Base-by-base conservation (phyloP, 2,888 invertebrate genomes). In the Drosophila putrida region DNA sequence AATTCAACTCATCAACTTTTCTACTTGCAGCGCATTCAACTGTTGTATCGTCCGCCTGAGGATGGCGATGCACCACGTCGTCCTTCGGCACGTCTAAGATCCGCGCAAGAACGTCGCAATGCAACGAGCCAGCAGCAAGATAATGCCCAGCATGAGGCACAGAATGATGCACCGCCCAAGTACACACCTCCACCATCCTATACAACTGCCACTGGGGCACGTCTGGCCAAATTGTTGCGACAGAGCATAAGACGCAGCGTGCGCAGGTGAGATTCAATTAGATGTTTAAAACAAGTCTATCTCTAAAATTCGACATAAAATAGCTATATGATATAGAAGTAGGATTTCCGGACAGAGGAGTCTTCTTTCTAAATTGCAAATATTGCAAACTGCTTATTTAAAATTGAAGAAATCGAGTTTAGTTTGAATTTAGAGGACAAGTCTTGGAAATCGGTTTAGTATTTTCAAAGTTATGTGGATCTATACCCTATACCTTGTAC, bases 101-200 rank as follows among this genome's bases (percentile, higher is more conserved):
- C 78, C 2, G 57, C 65, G 0, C 70, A 71, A 33, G 72, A 67
- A 4, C 80, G 84, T 4, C 80, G 82, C 33, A 84, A 84, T 62
- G 71, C 71, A 1, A 10, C 67, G 2, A 57, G 55, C 0, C 69
- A 69, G 39, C 66, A 74, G 38, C 77, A 77, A 25, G 80, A 84
- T 2, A 53, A 50, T 13, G 53, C 31, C 0, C 79, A 77, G 11
- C 69, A 68, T 10, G 76, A 88, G 31, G 71, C 71, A 35, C 82
- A 90, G 44, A 95, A 95, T 85, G 97, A 97, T 93, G 97, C 97
- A 1, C 97, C 97, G 4, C 98, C 98, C 53, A 98, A 98, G 92
- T 98, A 98, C 93, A 98, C 97, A 0, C 98, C 98, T 0, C 98
- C 98, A 2, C 98, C 98, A 0, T 97, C 97, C 0, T 98, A 98